Evolutionary conservation across 2,113 vertebrate genomes (phyloP).

Genomic region (Petrocephalus microphthalmus): DNA sequence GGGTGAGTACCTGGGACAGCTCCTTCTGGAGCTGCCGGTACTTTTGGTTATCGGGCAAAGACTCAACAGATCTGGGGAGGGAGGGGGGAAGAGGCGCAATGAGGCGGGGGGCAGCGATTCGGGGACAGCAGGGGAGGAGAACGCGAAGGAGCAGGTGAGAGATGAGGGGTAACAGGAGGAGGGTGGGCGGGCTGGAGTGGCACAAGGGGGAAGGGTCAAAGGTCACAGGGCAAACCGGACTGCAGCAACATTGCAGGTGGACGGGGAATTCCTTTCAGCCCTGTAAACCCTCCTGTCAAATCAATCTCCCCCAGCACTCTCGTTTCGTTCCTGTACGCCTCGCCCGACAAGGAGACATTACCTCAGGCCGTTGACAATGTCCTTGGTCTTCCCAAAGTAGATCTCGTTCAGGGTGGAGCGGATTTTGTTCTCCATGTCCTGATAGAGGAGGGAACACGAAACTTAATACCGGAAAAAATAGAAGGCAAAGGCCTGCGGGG

Average conservation of each 20-base stretch:
- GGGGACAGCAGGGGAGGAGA: background rate
- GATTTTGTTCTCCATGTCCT: constrained; percentile 99
- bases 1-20: constrained; percentile 97
- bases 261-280: background rate
- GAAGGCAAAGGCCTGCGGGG: background rate
- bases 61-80: constrained; percentile 91
- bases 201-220: background rate
- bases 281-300: background rate
- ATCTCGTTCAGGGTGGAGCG: constrained; percentile 99
- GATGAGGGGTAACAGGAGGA: background rate
- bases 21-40: constrained; percentile 98
- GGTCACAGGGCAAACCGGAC: background rate
- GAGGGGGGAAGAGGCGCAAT: constrained; percentile 20
- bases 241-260: background rate
- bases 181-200: background rate
- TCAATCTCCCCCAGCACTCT: background rate
- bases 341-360: constrained; percentile 42
- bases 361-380: constrained; percentile 98
- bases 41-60: constrained; percentile 98
- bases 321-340: background rate
- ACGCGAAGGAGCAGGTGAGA: rapidly evolving
- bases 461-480: background rate
- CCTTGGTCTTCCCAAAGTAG: constrained; percentile 99
- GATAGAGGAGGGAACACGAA: constrained; percentile 7
- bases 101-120: constrained; percentile 1